phyloP scores from a whole-genome alignment of 2,888 invertebrate genomes.

The Sminthurides aquaticus region DNA sequence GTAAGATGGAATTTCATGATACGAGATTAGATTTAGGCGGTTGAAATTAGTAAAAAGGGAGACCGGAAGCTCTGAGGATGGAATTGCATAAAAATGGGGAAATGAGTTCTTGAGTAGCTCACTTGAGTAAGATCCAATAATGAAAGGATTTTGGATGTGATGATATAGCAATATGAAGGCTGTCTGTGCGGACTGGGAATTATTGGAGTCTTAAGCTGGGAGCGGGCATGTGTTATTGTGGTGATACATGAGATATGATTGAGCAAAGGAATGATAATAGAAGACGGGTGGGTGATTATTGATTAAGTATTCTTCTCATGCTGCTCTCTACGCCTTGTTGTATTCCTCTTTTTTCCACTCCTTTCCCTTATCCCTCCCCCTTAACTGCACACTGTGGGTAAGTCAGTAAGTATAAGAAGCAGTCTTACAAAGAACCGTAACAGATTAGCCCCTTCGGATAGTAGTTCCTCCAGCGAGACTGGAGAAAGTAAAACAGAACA shows the following conservation, averaged over 20 bases:
- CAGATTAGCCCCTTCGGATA: too few species aligned
- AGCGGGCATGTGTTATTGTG: too few species aligned
- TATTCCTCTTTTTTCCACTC: background rate
- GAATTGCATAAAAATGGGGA: background rate
- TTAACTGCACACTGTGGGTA: too few species aligned
- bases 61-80: background rate
- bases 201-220: too few species aligned
- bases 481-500: too few species aligned
- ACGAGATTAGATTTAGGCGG: background rate
- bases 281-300: conserved; percentile 17
- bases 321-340: conserved; percentile 2
- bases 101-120: background rate
- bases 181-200: too few species aligned
- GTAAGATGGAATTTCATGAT: background rate
- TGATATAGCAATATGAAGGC: background rate
- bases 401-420: too few species aligned
- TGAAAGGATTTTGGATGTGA: background rate
- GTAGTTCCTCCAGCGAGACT: too few species aligned
- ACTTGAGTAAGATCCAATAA: background rate
- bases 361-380: background rate
- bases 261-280: conserved; percentile 19
- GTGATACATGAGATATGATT: conserved; percentile 4
- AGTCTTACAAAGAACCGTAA: too few species aligned
- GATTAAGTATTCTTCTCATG: conserved; percentile 19
- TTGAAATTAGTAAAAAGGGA: background rate